Conservation (phyloP, 2,888 invertebrate genomes). For the Andrena hattorfiana region DNA sequence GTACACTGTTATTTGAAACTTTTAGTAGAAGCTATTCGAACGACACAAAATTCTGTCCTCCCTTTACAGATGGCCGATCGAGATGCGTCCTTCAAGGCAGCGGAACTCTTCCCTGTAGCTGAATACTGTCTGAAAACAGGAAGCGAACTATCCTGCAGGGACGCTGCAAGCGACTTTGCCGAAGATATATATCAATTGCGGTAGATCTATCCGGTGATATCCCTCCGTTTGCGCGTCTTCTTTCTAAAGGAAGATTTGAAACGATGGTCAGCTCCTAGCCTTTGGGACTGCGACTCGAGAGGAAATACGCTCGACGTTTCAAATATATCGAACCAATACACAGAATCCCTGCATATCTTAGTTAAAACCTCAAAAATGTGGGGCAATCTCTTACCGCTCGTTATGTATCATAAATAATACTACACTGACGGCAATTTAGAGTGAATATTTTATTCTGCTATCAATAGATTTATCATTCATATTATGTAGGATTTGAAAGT, state of each 20-base stretch:
- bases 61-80: constrained; percentile 35
- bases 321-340: background rate
- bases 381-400: too few species aligned
- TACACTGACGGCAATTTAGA: too few species aligned
- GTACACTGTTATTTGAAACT: too few species aligned
- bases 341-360: background rate
- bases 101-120: constrained; percentile 37
- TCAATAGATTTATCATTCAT: too few species aligned
- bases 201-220: constrained; percentile 69
- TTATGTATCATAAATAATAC: too few species aligned
- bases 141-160: constrained; percentile 48
- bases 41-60: constrained; percentile 2
- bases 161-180: constrained; percentile 63
- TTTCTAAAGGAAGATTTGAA: constrained; percentile 21
- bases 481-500: too few species aligned
- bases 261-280: constrained; percentile 22
- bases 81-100: background rate
- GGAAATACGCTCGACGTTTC: constrained; percentile 31
- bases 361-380: background rate
- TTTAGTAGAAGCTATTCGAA: too few species aligned
- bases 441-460: too few species aligned
- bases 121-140: constrained; percentile 53
- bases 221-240: constrained; percentile 44
- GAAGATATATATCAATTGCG: constrained; percentile 74
- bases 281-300: constrained; percentile 10